phyloP scores from a whole-genome alignment of 1,140 invertebrate species.

The Nasonia vitripennis region DNA sequence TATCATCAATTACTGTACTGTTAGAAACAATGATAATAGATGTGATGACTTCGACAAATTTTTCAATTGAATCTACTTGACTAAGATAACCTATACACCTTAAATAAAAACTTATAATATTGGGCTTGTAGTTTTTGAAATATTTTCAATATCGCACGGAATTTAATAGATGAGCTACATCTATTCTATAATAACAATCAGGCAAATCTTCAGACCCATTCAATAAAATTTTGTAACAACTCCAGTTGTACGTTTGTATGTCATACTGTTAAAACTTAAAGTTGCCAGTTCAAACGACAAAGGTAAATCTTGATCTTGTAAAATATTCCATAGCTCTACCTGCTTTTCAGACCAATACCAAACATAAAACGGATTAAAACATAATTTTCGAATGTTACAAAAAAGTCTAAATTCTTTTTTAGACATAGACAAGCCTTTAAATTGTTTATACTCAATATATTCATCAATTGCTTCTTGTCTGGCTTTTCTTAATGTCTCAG shows the following conservation, averaged over 20 bases:
- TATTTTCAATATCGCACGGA: background rate
- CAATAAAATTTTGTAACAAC: background rate
- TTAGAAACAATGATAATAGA: background rate
- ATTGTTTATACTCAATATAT: background rate
- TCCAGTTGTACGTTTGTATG: background rate
- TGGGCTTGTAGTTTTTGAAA: background rate
- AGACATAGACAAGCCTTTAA: background rate
- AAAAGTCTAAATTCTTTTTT: background rate
- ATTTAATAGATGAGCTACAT: background rate
- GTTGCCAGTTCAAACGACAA: no score
- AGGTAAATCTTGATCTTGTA: no score
- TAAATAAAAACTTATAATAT: background rate
- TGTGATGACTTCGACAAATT: background rate
- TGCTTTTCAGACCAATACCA: no score
- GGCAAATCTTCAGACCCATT: background rate
- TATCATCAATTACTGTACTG: no score
- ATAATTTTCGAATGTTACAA: background rate
- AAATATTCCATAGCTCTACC: no score
- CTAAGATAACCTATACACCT: background rate
- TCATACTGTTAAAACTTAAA: background rate
- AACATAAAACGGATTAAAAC: background rate
- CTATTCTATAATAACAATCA: background rate
- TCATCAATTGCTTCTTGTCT: background rate
- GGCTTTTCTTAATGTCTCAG: no score
- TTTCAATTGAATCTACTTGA: background rate